Base-by-base conservation (phyloP, 2,113 vertebrate species). In the Phyllostomus discolor region DNA sequence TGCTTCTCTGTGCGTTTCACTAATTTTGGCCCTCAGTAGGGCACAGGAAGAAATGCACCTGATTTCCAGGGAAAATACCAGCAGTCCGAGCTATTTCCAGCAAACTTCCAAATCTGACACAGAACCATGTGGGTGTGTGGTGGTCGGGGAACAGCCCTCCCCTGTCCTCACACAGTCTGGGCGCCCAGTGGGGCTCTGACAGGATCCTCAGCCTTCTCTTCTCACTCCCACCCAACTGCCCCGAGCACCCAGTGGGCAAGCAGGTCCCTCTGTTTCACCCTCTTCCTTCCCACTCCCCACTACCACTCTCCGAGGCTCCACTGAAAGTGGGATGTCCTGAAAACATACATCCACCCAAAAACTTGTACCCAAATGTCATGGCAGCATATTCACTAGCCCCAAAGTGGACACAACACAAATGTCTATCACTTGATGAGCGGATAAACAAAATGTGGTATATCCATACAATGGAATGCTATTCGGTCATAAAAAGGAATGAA, bases 1-100 rank as follows among this genome's bases (percentile, higher is more conserved):
- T 17, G 57, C 22, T 94, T 95, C 82, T 90, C 11, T 59, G 1
- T 9, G 62, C 59, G 76, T 84, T 95, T 89, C 80, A 94, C 88
- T 97, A 70, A 95, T 38, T 84, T 87, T 66, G 66, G 87, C 66
- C 85, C 52, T 66, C 57, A 35, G 66, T 64, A 73, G 87, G 59
- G 83, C 84, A 70, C 28, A 88, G 90, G 31, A 50, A 54, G 95
- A 91, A 90, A 85, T 10, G 81, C 1, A 80, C 50, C 88, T 94
- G 48, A 90, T 94, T 95, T 96, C 72, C 84, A 95, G 95, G 95
- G 83, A 96, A 85, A 89, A 95, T 81, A 43, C 20, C 43, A 88
- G 92, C n/a, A 24, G 26, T 14, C 20, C 14, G 57, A 76, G 41
- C 79, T 97, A 92, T 96, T 91, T 91, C 33, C 15, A 84, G 48